Conservation (phyloP, 2,797 vertebrate genomes). For the Notoglanidium macrostoma region DNA sequence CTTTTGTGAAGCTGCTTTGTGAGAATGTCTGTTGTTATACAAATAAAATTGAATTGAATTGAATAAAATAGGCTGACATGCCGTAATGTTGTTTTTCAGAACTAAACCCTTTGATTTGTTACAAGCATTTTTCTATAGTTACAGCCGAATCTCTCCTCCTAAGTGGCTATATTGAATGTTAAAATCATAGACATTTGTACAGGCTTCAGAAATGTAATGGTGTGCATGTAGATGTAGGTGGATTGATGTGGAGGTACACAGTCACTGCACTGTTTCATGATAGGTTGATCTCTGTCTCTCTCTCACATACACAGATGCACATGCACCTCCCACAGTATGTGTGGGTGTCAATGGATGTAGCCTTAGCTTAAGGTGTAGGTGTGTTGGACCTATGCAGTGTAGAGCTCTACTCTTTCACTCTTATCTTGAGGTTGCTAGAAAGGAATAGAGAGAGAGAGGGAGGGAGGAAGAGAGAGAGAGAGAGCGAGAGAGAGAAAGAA, state of each 20-base stretch:
- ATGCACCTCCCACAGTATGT: slow-evolving; percentile 63
- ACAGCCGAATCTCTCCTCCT: background rate
- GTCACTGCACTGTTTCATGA: slow-evolving; percentile 51
- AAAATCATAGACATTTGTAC: slow-evolving; percentile 37
- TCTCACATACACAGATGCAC: slow-evolving; percentile 55
- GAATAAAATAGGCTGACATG: background rate
- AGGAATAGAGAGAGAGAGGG: slow-evolving; percentile 22
- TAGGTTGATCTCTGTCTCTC: slow-evolving; percentile 59
- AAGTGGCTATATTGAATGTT: slow-evolving; percentile 20
- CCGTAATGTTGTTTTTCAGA: too few species aligned
- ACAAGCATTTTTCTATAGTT: background rate
- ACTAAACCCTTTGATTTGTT: background rate
- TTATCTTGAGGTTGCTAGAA: slow-evolving; percentile 32
- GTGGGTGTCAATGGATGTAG: slow-evolving; percentile 76
- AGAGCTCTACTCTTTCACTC: slow-evolving; percentile 40
- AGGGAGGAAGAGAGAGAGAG: background rate
- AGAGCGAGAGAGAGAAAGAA: slow-evolving; percentile 16
- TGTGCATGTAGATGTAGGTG: slow-evolving; percentile 54
- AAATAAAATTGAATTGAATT: too few species aligned
- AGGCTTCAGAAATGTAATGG: slow-evolving; percentile 38
- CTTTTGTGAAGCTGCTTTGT: too few species aligned
- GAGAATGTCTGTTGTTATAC: too few species aligned
- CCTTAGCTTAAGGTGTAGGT: slow-evolving; percentile 53
- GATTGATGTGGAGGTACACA: slow-evolving; percentile 53
- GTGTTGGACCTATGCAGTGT: slow-evolving; percentile 43